phyloP scores from a whole-genome alignment of 2,113 vertebrate genomes.

The Tachuris rubrigastra region DNA sequence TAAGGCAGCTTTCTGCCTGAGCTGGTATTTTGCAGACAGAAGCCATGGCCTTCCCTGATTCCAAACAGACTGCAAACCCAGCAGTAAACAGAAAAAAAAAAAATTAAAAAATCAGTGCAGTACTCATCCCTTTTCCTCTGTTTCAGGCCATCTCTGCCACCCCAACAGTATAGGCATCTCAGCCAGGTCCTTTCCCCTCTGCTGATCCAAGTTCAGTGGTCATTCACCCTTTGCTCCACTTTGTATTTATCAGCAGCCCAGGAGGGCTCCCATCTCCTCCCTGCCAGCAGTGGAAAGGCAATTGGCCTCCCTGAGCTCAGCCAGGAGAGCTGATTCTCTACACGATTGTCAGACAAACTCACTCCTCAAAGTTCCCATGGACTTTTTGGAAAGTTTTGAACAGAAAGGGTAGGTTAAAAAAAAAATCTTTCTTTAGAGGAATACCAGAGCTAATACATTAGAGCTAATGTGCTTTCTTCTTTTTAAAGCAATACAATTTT shows the following conservation, averaged over 20 bases:
- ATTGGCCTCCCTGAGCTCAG: not conserved
- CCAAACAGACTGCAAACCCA: not conserved
- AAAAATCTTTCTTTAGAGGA: not conserved
- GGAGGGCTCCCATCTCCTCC: not conserved
- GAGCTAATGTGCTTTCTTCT: not conserved
- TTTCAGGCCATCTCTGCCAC: not conserved
- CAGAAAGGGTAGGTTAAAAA: not conserved
- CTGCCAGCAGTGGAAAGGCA: not conserved
- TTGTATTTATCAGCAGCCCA: not conserved
- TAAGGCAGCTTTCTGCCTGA: not conserved
- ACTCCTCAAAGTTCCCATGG: not conserved
- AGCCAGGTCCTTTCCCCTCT: not conserved
- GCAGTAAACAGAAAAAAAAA: not conserved
- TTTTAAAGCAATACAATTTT: not conserved
- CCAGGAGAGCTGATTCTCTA: not conserved
- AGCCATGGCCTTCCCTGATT: rapidly evolving
- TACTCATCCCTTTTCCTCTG: not conserved
- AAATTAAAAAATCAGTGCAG: not conserved
- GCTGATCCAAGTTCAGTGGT: not conserved
- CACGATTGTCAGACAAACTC: not conserved
- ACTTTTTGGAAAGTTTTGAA: not conserved
- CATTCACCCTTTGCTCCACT: rapidly evolving
- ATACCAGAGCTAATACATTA: not conserved
- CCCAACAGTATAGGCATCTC: not conserved
- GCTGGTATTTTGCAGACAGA: not conserved